Evolutionary conservation across 2,797 vertebrate species (phyloP), one percentile per base, ranked within the genome.

Genomic region (Myotis findleyi): DNA sequence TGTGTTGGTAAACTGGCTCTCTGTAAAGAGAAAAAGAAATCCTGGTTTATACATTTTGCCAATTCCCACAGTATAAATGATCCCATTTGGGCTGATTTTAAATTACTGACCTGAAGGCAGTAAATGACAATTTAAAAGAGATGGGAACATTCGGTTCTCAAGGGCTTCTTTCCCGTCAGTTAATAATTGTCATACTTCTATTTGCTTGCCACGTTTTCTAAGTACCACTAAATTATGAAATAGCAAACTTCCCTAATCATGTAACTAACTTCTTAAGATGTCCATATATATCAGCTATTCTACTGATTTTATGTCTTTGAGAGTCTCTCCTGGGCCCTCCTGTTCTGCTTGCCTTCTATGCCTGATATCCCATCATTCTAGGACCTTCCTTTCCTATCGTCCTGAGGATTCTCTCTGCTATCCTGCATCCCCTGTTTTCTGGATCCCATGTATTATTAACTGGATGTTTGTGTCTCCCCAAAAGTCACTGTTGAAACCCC

Each of bases 21-120:
- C 62, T 20, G 44, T 83, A 89, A 93, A 87, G 13, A 82, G 21
- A 76, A 51, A n/a, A 55, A 44, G n/a, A 80, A 81, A 44, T 55
- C 20, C 33, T 41, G 13, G 23, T 75, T 82, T 86, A 27, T n/a
- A 73, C 36, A 5, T 23, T 72, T 80, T 72, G 30, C 16, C 77
- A 18, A 62, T 68, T 90, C 76, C 55, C n/a, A 44, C 68, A 44
- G 49, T 62, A 0, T 62, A 91, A 73, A 68, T 69, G 53, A 2
- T 41, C 59, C n/a, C 27, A 2, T 2, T 6, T 77, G 20, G 36
- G 16, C 12, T 44, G 14, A 16, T 59, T 92, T 91, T 57, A 88
- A 57, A 77, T 36, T 41, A 68, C 17, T 41, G 36, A 86, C 4
- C 17, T 33, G 13, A 91, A 12, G 18, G 59, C 18, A 66, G 23